phyloP scores from a whole-genome alignment of 35 echinoderm and acorn worm species.

The Heliocidaris erythrogramma region DNA sequence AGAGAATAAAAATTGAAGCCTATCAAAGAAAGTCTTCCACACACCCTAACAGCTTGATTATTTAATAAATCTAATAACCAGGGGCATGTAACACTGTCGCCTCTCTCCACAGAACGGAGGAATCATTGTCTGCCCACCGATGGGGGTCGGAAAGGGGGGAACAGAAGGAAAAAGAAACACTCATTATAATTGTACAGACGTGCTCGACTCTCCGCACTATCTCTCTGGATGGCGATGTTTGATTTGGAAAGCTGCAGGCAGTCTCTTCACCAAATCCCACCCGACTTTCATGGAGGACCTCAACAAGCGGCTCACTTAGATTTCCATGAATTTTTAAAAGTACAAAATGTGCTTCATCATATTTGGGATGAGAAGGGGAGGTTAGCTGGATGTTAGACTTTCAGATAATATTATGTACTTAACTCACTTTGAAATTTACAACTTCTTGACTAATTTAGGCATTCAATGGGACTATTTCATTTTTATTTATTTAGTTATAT shows the following conservation, averaged over 20 bases:
- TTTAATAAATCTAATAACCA: slow-evolving; percentile 20
- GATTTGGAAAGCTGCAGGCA: slow-evolving; percentile 15
- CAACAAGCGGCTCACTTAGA: neutral
- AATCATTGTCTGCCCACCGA: neutral
- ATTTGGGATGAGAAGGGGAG: neutral
- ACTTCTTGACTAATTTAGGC: too few relatives aligned
- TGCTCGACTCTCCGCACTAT: neutral
- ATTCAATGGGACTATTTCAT: too few relatives aligned
- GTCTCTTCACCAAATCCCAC: neutral
- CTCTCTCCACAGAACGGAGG: neutral
- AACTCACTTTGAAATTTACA: too few relatives aligned
- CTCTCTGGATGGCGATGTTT: neutral
- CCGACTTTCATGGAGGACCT: neutral
- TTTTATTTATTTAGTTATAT: too few relatives aligned
- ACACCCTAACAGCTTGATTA: neutral
- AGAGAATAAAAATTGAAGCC: neutral
- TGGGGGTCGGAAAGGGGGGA: neutral
- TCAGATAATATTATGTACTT: too few relatives aligned
- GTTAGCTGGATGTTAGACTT: neutral
- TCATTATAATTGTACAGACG: slow-evolving; percentile 8
- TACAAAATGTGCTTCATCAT: neutral
- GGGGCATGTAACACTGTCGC: slow-evolving; percentile 22
- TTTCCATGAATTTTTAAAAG: neutral
- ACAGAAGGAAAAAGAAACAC: neutral
- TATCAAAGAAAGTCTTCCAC: neutral